A percentile compares a stretch with the other conserved stretches of the same genome.
Conservation (phyloP, 2,113 vertebrate genomes). For the Dunckerocampus dactyliophorus region DNA sequence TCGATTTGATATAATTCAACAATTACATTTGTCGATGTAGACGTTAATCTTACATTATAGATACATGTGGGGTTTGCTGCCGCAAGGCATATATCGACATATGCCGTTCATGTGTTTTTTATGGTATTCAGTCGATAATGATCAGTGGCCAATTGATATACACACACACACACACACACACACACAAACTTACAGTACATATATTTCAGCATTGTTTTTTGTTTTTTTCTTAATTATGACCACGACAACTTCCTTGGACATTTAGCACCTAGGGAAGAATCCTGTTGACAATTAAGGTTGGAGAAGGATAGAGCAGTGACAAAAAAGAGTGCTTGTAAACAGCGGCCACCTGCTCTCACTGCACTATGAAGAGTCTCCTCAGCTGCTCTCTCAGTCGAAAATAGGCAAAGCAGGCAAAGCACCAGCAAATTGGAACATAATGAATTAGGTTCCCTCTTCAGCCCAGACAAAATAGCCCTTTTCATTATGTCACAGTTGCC, state of each 20-base stretch:
- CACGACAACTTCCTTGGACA: constrained; percentile 6
- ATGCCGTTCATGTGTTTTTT: too few relatives aligned
- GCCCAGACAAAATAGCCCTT: neutral
- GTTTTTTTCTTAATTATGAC: neutral
- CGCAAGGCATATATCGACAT: too few relatives aligned
- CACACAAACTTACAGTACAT: too few relatives aligned
- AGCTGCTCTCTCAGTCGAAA: constrained; percentile 7
- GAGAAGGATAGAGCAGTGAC: constrained; percentile 25
- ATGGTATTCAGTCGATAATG: too few relatives aligned
- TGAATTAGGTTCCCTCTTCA: neutral
- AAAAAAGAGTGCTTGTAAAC: constrained; percentile 20
- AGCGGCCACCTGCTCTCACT: neutral
- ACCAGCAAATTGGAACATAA: neutral
- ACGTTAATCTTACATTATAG: too few relatives aligned
- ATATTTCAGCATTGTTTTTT: too few relatives aligned
- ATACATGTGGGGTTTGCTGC: too few relatives aligned
- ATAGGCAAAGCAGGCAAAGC: neutral
- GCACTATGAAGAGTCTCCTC: constrained; percentile 1
- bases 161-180: too few relatives aligned
- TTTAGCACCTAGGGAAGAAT: constrained; percentile 12
- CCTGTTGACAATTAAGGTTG: constrained; percentile 19
- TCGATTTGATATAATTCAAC: too few relatives aligned
- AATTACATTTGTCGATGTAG: too few relatives aligned
- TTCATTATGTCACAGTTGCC: neutral
- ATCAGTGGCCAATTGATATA: too few relatives aligned